These are phyloP conservation scores for Capromys pilorides DNA, from an alignment of 2,797 vertebrate genomes.

Conservation along the genomic window DNA sequence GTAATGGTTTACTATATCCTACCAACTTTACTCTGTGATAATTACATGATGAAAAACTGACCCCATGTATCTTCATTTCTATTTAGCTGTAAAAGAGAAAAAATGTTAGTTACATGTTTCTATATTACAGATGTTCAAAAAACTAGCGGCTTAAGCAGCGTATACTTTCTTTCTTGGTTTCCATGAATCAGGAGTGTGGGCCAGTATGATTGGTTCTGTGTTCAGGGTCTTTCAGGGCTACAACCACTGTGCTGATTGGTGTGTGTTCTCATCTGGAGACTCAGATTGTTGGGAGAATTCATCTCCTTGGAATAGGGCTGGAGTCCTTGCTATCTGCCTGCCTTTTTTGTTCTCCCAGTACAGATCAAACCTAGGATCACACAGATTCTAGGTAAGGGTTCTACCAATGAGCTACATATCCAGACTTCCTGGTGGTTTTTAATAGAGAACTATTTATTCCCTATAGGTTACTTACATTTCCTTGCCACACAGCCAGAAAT, in stretches of 20 bases:
- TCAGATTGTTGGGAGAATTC: slow-evolving; percentile 39
- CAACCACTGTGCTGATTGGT: not conserved
- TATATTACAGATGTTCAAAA: slow-evolving; percentile 54
- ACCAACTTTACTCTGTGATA: slow-evolving; percentile 54
- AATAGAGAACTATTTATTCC: not conserved
- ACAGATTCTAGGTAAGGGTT: not conserved
- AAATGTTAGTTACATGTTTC: slow-evolving; percentile 54
- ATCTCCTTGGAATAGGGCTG: slow-evolving; percentile 26
- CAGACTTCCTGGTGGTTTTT: slow-evolving; percentile 35
- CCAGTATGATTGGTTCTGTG: slow-evolving; percentile 17
- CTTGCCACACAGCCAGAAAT: slow-evolving; percentile 30
- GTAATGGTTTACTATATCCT: slow-evolving; percentile 16
- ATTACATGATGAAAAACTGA: slow-evolving; percentile 36
- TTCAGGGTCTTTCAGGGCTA: slow-evolving; percentile 31
- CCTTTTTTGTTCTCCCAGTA: not conserved
- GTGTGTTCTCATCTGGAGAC: slow-evolving; percentile 47
- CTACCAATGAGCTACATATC: not conserved
- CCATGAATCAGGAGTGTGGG: not conserved
- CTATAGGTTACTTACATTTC: slow-evolving; percentile 22
- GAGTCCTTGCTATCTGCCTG: not conserved
- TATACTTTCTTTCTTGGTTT: slow-evolving; percentile 62
- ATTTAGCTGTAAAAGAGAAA: slow-evolving; percentile 52
- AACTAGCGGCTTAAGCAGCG: slow-evolving; percentile 42
- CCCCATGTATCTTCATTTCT: slow-evolving; percentile 43
- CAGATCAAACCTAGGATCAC: not conserved